A percentile compares a stretch with the other conserved stretches of the same genome.
phyloP scores from a whole-genome alignment of 2,113 vertebrate genomes.

The Podocnemis expansa region DNA sequence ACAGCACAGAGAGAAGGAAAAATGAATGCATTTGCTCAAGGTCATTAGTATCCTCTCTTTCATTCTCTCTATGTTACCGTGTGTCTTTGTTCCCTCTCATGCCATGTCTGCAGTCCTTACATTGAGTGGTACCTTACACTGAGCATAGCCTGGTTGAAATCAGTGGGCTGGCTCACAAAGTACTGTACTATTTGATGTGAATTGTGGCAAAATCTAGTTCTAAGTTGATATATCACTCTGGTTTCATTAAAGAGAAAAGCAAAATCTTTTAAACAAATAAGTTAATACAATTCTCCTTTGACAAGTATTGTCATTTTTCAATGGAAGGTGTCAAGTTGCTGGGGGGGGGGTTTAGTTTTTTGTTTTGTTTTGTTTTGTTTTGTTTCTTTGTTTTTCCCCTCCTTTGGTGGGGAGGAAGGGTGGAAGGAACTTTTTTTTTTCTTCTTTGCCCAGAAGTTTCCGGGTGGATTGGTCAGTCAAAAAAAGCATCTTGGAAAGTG shows the following conservation, averaged over 20 bases:
- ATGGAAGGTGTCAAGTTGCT: too few species aligned
- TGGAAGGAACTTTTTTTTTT: neutral
- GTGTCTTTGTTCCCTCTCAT: neutral
- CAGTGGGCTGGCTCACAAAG: neutral
- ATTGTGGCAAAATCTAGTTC: fast-evolving
- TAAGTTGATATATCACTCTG: fast-evolving
- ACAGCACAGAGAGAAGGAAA: constrained; percentile 55
- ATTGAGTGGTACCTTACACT: neutral
- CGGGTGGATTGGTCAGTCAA: neutral
- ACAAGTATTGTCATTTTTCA: neutral
- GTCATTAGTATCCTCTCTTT: neutral
- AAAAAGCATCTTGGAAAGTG: neutral
- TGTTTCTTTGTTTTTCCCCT: too few species aligned
- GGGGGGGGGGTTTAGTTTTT: too few species aligned
- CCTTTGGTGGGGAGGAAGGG: fast-evolving
- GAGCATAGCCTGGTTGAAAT: neutral
- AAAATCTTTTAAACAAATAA: neutral
- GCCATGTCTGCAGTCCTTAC: neutral
- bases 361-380: neutral
- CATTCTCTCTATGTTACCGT: neutral
- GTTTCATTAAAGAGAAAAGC: neutral
- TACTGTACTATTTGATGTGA: neutral
- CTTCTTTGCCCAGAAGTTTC: neutral
- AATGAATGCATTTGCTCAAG: constrained; percentile 51
- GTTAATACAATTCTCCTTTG: neutral